phyloP scores from a whole-genome alignment of 1,140 invertebrate species.

The Wasmannia auropunctata region DNA sequence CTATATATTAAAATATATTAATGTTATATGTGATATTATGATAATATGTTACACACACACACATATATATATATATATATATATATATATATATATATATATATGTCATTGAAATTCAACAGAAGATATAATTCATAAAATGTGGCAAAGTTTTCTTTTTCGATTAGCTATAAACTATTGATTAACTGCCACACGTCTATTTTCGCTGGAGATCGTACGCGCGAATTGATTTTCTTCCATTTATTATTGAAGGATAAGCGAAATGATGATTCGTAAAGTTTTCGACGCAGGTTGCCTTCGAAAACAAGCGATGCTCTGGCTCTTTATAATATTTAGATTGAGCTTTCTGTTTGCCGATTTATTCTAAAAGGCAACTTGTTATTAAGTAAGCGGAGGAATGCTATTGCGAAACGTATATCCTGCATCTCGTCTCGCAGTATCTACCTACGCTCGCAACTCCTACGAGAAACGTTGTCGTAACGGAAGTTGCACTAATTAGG shows the following conservation, averaged over 20 bases:
- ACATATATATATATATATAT: too few relatives aligned
- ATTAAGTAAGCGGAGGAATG: background rate
- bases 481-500: conserved; percentile 60
- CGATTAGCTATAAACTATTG: too few relatives aligned
- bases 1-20: too few relatives aligned
- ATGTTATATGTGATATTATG: too few relatives aligned
- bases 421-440: background rate
- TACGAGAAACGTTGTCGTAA: conserved; percentile 45
- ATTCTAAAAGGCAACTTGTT: background rate
- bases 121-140: background rate
- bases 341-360: background rate
- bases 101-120: background rate
- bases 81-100: too few relatives aligned
- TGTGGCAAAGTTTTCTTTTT: background rate
- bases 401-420: background rate
- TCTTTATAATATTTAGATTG: background rate
- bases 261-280: conserved; percentile 4
- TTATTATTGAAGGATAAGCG: background rate
- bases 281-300: background rate
- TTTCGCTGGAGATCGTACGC: background rate
- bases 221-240: background rate
- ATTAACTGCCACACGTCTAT: background rate
- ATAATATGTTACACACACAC: too few relatives aligned
- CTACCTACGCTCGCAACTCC: conserved; percentile 26
- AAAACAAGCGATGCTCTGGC: background rate